Base-by-base conservation (phyloP, 2,797 vertebrate species). In the Hozukius guyotensis region DNA sequence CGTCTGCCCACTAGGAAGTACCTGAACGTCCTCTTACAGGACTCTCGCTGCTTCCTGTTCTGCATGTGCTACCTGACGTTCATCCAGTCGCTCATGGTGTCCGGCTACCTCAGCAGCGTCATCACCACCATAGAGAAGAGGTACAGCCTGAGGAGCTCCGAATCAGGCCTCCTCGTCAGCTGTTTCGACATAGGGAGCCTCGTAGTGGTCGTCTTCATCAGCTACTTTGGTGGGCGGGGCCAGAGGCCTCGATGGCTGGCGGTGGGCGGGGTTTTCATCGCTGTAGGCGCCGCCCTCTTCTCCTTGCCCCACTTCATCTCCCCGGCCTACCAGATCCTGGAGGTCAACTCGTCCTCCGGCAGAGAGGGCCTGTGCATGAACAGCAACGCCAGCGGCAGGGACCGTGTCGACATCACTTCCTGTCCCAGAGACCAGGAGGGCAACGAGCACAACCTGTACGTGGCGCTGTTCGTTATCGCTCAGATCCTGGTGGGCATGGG, bases 71-170 rank as follows among this genome's bases (percentile, higher is more conserved):
- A 98, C 91, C 95, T 99, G 94, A 99, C 98, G 5, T 99, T 99
- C 93, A 98, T 99, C 90, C 98, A 99, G 95, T 98, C 98, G 0
- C 95, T 99, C 22, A 99, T 99, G 98, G 98, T 99, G 84, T 99
- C 98, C 0, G 98, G 98, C 64, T 99, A 99, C 95, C 96, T 99
- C 89, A 99, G 98, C 96, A 99, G 98, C 32, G 98, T 99, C 89
- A 99, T 99, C 94, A 99, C 98, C 88, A 99, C 98, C 88, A 99
- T 99, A n/a, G 98, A 99, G 94, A 97, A 97, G 92, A 93, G 98
- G 20, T 99, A 99, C 94, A 99, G 97, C 82, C 95, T 99, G 29
- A 95, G 97, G 82, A 99, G 98, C 89, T 99, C 98, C 0, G 98
- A 99, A 83, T 99, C 98, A 0, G 98, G 98, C 84, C 96, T 99